Percentiles rank a stretch among this genome's conserved stretches.
Conservation (phyloP, 2,797 vertebrate genomes). For the Gallirallus australis region DNA sequence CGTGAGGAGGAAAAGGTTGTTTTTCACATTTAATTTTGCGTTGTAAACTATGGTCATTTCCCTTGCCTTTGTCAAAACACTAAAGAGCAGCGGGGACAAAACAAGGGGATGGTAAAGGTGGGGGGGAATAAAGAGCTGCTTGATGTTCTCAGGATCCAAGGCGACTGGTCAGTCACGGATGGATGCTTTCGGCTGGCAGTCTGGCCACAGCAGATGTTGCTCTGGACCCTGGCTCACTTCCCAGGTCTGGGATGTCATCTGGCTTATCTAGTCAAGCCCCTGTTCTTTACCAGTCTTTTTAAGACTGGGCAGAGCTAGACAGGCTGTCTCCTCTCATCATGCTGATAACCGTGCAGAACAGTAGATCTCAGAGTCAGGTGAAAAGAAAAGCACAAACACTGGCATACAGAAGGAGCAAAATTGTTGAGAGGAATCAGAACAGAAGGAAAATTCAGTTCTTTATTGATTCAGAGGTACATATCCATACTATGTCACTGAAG, state of each 20-base stretch:
- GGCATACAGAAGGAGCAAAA: background rate
- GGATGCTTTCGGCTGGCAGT: slow-evolving; percentile 37
- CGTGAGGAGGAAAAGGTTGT: background rate
- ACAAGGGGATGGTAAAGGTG: background rate
- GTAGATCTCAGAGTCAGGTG: background rate
- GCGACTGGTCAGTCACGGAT: background rate
- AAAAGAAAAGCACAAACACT: background rate
- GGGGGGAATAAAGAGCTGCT: background rate
- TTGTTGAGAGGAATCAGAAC: background rate
- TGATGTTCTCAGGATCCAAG: background rate
- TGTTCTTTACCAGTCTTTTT: slow-evolving; percentile 31
- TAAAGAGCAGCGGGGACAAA: background rate
- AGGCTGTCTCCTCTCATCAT: background rate
- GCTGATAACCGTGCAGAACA: background rate
- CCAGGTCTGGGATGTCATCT: slow-evolving; percentile 43
- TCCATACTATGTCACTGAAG: background rate
- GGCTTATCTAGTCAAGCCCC: background rate
- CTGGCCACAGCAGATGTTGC: slow-evolving; percentile 40
- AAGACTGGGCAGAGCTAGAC: background rate
- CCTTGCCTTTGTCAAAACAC: background rate
- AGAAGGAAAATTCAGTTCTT: background rate
- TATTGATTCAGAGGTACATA: background rate
- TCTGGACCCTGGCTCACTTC: slow-evolving; percentile 41
- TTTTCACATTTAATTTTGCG: background rate
- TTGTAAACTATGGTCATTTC: background rate